Conservation (phyloP, 2,888 invertebrate species). For the Cynaeus angustus region DNA sequence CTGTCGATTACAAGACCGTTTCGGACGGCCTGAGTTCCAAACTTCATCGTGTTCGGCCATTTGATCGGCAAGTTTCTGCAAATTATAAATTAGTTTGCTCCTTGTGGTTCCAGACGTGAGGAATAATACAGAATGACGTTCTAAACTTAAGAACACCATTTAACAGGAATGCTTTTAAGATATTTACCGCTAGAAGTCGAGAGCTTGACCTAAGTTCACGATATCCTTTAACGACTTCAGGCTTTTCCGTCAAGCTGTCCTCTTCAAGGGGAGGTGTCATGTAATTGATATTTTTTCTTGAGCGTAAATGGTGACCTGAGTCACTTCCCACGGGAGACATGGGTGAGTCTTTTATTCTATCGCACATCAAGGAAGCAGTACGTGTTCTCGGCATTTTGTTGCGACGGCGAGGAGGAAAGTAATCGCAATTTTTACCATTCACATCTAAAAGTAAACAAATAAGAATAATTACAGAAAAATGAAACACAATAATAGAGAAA, state of each 20-base stretch:
- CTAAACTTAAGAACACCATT: neutral
- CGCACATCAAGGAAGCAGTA: constrained; percentile 55
- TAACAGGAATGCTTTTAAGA: neutral
- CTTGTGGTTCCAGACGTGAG: too few relatives aligned
- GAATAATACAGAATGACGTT: too few relatives aligned
- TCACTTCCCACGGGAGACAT: constrained; percentile 65
- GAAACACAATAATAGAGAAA: too few relatives aligned
- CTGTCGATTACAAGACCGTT: constrained; percentile 64
- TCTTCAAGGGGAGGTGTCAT: constrained; percentile 69
- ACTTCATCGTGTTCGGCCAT: constrained; percentile 59
- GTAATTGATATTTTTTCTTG: constrained; percentile 68
- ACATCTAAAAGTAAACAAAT: constrained; percentile 52
- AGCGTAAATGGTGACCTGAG: constrained; percentile 67
- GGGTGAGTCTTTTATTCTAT: constrained; percentile 57
- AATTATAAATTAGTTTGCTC: constrained; percentile 14
- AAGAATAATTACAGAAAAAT: too few relatives aligned
- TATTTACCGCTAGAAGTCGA: constrained; percentile 63
- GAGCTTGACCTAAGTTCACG: constrained; percentile 66
- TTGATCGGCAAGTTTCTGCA: constrained; percentile 59
- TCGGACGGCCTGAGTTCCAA: constrained; percentile 68
- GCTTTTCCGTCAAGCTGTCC: constrained; percentile 65
- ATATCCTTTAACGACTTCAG: constrained; percentile 62
- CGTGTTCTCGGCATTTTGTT: constrained; percentile 57
- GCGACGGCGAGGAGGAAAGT: constrained; percentile 33
- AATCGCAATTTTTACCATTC: constrained; percentile 47